A percentile compares a stretch with the other conserved stretches of the same genome.
phyloP scores from a whole-genome alignment of 2,113 vertebrate species.

The Crocuta crocuta region DNA sequence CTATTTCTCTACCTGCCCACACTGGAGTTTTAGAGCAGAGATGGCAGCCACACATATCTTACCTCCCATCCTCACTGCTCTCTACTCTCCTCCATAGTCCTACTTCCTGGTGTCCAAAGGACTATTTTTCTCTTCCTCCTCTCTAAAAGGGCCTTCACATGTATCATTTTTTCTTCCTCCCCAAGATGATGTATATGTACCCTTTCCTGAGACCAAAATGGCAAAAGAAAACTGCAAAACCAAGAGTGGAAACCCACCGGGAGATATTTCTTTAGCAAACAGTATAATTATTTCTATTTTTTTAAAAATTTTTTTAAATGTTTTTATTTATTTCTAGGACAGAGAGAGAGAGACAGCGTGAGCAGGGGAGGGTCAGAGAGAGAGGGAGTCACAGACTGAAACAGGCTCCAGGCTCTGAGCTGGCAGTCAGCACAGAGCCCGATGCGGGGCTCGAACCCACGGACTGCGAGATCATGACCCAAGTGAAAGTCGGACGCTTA shows the following conservation, averaged over 20 bases:
- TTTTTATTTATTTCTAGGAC: too few relatives aligned
- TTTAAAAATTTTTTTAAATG: too few relatives aligned
- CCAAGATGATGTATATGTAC: background rate
- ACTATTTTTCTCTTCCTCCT: background rate
- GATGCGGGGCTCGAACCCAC: too few relatives aligned
- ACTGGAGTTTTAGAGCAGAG: background rate
- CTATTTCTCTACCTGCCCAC: background rate
- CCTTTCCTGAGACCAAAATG: background rate
- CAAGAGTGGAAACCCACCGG: background rate
- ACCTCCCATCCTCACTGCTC: background rate
- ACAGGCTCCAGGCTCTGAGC: too few relatives aligned
- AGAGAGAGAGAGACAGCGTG: too few relatives aligned
- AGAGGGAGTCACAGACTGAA: too few relatives aligned
- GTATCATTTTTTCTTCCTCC: background rate
- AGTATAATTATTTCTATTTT: background rate
- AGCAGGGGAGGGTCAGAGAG: too few relatives aligned
- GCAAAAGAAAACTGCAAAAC: slow-evolving; percentile 10
- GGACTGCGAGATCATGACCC: too few relatives aligned
- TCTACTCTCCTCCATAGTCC: background rate
- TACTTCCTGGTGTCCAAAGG: background rate
- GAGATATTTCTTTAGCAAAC: background rate
- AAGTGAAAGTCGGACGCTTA: too few relatives aligned
- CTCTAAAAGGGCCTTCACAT: background rate
- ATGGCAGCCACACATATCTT: background rate
- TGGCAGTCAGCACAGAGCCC: too few relatives aligned